A percentile compares a stretch with the other conserved stretches of the same genome.
phyloP scores from a whole-genome alignment of 2,113 vertebrate species.

The Chaetodon auriga region DNA sequence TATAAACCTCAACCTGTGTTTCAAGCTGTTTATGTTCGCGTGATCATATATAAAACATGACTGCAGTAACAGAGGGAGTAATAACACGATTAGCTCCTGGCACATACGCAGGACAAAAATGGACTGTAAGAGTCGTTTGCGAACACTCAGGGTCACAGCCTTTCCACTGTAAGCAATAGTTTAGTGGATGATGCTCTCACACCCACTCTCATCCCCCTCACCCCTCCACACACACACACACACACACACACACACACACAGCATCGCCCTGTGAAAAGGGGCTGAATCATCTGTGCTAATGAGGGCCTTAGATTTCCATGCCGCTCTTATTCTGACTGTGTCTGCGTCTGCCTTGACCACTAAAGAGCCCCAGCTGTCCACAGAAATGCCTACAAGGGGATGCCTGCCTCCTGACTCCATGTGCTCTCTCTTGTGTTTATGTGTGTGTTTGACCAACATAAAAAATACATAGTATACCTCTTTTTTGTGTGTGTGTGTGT shows the following conservation, averaged over 20 bases:
- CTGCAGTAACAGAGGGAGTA: constrained; percentile 1
- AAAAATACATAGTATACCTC: constrained; percentile 40
- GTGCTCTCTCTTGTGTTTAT: constrained; percentile 17
- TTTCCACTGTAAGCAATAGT: constrained; percentile 41
- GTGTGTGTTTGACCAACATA: constrained; percentile 40
- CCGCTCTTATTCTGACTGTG: constrained; percentile 64
- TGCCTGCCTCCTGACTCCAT: constrained; percentile 58
- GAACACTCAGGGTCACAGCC: constrained; percentile 53
- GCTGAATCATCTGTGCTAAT: constrained; percentile 78
- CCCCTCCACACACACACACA: neutral
- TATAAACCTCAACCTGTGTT: neutral
- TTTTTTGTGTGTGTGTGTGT: constrained; percentile 6
- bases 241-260: constrained; percentile 17
- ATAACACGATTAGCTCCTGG: constrained; percentile 39
- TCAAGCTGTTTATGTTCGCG: constrained; percentile 38
- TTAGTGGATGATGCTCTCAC: constrained; percentile 28
- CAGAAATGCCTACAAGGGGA: constrained; percentile 70
- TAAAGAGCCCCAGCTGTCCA: constrained; percentile 69
- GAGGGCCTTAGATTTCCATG: constrained; percentile 69
- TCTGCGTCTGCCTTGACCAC: constrained; percentile 74
- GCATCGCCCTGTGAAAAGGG: constrained; percentile 53
- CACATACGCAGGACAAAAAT: constrained; percentile 36
- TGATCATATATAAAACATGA: constrained; percentile 45
- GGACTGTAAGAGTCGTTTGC: constrained; percentile 25
- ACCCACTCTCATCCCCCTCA: neutral